These are phyloP conservation scores for Crax fasciolata DNA, from an alignment of 2,797 vertebrate genomes.

Conservation along the genomic window DNA sequence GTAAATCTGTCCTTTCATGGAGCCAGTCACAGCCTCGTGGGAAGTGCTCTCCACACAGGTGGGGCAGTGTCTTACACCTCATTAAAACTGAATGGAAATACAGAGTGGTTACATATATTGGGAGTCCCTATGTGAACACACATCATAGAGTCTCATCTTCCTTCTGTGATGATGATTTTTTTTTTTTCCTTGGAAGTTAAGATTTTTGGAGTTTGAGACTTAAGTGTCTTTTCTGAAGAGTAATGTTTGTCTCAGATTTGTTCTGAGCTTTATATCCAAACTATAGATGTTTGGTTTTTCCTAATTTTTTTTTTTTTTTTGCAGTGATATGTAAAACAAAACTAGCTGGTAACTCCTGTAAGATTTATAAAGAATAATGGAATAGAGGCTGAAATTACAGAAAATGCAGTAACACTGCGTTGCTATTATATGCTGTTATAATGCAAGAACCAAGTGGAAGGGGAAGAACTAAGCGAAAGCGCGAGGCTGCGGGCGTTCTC, in stretches of 20 bases:
- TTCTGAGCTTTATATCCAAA: neutral
- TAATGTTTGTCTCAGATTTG: neutral
- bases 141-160: neutral
- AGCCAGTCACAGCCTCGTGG: neutral
- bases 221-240: neutral
- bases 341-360: neutral
- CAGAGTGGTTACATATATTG: fast-evolving
- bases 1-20: neutral
- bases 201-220: neutral
- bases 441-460: neutral
- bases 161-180: fast-evolving
- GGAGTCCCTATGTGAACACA: neutral
- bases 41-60: fast-evolving
- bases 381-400: slow-evolving; percentile 16
- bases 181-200: neutral
- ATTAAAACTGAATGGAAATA: neutral
- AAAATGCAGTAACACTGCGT: neutral
- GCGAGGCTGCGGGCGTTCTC: fast-evolving
- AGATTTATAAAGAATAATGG: neutral
- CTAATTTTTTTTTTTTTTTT: neutral
- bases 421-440: neutral
- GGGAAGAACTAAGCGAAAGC: neutral
- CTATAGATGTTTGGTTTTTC: neutral
- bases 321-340: neutral
- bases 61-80: fast-evolving